Evolutionary conservation across 2,113 vertebrate genomes (phyloP), one percentile per base, ranked within the genome.

Genomic region (Muntiacus muntjak): DNA sequence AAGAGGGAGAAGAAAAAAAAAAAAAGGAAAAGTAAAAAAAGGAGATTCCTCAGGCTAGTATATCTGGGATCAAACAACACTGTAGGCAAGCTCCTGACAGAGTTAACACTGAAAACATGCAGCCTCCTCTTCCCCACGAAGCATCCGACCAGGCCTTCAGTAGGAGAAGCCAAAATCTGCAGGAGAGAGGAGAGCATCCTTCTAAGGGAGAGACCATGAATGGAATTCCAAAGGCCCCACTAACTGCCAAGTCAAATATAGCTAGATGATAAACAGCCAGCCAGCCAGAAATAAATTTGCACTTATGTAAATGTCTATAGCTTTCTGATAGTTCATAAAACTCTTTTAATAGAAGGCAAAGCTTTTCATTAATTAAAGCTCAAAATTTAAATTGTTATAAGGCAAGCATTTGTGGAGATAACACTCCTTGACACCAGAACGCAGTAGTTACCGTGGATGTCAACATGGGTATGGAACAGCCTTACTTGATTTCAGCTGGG

Each of bases 321-420:
- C 36, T 89, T 92, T 96, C 89, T 76, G 60, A 91, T 91, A 89
- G 93, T 95, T 96, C 89, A 89, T 93, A 94, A 97, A 93, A 78
- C 82, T 98, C 93, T 97, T 94, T 97, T 96, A 98, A 95, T 96
- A 97, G 89, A 97, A 97, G 82, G 89, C 60, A 97, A 93, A 97
- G 86, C 43, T 97, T 98, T 98, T 98, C 95, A 97, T 98, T 97
- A 97, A 97, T 97, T 96, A 97, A 96, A 97, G 62, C 78, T 98
- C 96, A 96, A 97, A 88, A 91, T 87, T 96, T 97, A 96, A 97
- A 96, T 97, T 55, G 84, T 91, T 93, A 78, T 93, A 95, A 97
- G 89, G 91, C 96, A 96, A 89, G 91, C 43, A 45, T 95, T 95
- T 96, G 62, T 89, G 78, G 79, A 97, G 79, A 50, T 89, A 78